phyloP scores from a whole-genome alignment of 2,888 invertebrate species.

The Fragum whitleyi region DNA sequence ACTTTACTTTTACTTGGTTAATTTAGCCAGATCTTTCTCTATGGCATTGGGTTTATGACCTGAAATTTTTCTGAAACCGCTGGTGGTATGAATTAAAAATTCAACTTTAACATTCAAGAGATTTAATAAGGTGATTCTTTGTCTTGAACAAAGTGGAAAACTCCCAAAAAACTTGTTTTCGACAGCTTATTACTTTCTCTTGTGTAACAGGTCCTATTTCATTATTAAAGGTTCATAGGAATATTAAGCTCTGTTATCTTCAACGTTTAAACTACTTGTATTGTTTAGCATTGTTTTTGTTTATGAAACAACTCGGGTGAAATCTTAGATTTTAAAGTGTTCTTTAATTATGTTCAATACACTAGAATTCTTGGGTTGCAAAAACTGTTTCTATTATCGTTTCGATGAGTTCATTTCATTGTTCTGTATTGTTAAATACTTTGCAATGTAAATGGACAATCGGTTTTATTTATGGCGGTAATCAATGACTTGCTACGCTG shows the following conservation, averaged over 20 bases:
- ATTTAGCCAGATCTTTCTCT: too few relatives aligned
- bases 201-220: background rate
- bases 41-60: too few relatives aligned
- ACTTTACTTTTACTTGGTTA: too few relatives aligned
- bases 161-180: background rate
- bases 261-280: background rate
- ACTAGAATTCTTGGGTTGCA: conserved; percentile 4
- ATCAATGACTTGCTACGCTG: conserved; percentile 9
- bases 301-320: conserved; percentile 1
- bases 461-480: conserved; percentile 36
- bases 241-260: conserved; percentile 20
- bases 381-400: conserved; percentile 4
- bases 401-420: background rate
- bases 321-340: background rate
- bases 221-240: background rate
- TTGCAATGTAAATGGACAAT: conserved; percentile 5
- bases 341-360: conserved; percentile 4
- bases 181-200: background rate
- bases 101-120: too few relatives aligned
- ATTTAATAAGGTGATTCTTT: too few relatives aligned
- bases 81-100: too few relatives aligned
- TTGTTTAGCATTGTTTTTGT: conserved; percentile 5
- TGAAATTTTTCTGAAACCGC: too few relatives aligned
- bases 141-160: too few relatives aligned
- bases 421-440: background rate